These are phyloP conservation scores for Hypena proboscidalis DNA, from an alignment of 2,888 invertebrate species.

Conservation along the genomic window DNA sequence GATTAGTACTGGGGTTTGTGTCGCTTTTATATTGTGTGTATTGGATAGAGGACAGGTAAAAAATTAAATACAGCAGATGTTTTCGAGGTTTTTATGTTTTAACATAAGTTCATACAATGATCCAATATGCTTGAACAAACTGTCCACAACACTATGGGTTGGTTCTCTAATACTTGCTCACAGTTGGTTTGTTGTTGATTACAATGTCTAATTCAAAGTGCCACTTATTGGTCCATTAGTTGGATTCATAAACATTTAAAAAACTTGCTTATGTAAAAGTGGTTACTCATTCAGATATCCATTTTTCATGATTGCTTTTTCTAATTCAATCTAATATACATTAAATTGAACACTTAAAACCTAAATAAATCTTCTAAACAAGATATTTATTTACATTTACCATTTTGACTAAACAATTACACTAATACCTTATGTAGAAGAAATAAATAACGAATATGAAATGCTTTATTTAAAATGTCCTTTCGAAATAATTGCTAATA, in stretches of 20 bases:
- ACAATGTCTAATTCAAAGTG: slow-evolving; percentile 63
- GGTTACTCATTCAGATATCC: slow-evolving; percentile 59
- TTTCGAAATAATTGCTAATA: slow-evolving; percentile 72
- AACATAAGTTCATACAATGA: slow-evolving; percentile 83
- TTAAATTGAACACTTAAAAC: slow-evolving; percentile 81
- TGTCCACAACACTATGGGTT: slow-evolving; percentile 68
- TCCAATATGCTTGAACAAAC: slow-evolving; percentile 78
- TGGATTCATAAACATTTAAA: slow-evolving; percentile 69
- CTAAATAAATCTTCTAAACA: slow-evolving; percentile 83
- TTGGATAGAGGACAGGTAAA: background rate
- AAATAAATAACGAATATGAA: slow-evolving; percentile 85
- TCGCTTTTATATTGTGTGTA: too few species aligned
- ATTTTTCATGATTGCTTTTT: slow-evolving; percentile 55
- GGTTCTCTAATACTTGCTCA: slow-evolving; percentile 56
- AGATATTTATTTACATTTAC: slow-evolving; percentile 83
- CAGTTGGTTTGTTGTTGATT: slow-evolving; percentile 50
- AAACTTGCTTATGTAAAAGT: slow-evolving; percentile 63
- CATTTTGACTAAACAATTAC: slow-evolving; percentile 82
- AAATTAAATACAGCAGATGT: slow-evolving; percentile 63
- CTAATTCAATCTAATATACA: slow-evolving; percentile 78
- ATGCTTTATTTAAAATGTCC: slow-evolving; percentile 79
- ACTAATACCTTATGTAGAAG: slow-evolving; percentile 79
- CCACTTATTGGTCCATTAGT: slow-evolving; percentile 79
- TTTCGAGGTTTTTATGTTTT: slow-evolving; percentile 79
- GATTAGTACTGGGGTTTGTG: too few species aligned